Evolutionary conservation across 2,888 invertebrate species (phyloP), one percentile per base, ranked within the genome.

Genomic region (Elysia crispata): DNA sequence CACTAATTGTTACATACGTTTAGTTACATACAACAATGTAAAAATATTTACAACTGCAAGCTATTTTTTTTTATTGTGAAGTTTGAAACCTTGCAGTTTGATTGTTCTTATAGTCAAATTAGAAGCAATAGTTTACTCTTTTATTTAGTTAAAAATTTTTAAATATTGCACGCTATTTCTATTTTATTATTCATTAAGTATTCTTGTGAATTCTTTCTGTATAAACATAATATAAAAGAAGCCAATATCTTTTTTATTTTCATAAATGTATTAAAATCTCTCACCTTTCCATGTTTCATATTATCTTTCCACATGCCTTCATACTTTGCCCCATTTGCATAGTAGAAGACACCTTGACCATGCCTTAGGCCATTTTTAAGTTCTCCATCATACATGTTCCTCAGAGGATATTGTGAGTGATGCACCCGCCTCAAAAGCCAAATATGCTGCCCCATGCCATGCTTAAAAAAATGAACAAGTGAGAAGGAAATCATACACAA

Each of bases 271-370:
- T 60, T 20, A 8, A 60, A 18, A 23, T 60, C 60, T 73, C 82
- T 28, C 80, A 92, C 92, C 87, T 91, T 88, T 73, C 92, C 92
- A 86, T 90, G 89, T 80, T 92, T 92, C 89, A 91, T 89, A 83
- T 92, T 91, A 80, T 91, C 88, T 81, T 88, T 89, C 92, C 92
- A 92, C 60, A 87, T 84, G 8, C 92, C 92, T 72, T 91, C 90
- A 85, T 91, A 92, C 62, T 87, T 87, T 28, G 92, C 90, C 41
- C 92, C 92, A 85, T 92, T 92, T n/a, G 92, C 92, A 85, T 92
- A 92, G 83, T 88, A 90, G 85, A 92, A 92, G 5, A 88, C 84
- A 11, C 92, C 92, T 79, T 81, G 87, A 0, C 92, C 92, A 83
- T 92, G 88, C 30, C 92, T 81, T 60, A 89, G 84, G 0, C 92